Percentiles rank a stretch among this genome's conserved stretches.
Evolutionary conservation across 2,888 invertebrate genomes (phyloP).

Genomic region (Lycophotia porphyrea): DNA sequence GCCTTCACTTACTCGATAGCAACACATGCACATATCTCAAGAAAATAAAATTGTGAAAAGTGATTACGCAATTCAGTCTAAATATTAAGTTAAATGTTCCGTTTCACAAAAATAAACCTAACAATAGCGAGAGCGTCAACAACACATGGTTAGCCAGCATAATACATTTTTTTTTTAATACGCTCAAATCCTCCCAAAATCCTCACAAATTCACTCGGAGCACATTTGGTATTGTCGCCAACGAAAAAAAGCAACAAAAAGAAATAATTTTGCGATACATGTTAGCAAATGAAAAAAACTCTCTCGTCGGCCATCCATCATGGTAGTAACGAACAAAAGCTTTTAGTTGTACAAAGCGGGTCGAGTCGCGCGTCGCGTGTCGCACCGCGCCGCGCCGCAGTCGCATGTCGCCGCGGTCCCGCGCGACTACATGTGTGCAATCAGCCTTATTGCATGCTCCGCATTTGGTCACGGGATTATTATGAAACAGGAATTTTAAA

Average conservation of each 20-base stretch:
- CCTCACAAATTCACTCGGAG: conserved; percentile 50
- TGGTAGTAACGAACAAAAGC: conserved; percentile 71
- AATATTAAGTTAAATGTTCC: conserved; percentile 21
- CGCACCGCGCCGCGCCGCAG: conserved; percentile 8
- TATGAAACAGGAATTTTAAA: conserved; percentile 55
- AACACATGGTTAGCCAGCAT: conserved; percentile 10
- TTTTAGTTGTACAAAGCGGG: conserved; percentile 69
- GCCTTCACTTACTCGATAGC: not conserved
- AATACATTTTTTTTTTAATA: conserved; percentile 33
- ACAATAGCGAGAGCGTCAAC: not conserved
- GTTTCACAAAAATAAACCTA: conserved; percentile 19
- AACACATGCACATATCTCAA: not conserved
- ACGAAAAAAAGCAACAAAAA: conserved; percentile 62
- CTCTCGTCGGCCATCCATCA: conserved; percentile 73
- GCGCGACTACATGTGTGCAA: conserved; percentile 58
- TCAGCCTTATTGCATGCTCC: conserved; percentile 63
- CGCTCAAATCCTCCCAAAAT: conserved; percentile 41
- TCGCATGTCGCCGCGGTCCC: conserved; percentile 29
- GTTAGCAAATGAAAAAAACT: conserved; percentile 73
- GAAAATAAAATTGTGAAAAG: conserved; percentile 3
- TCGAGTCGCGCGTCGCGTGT: conserved; percentile 51
- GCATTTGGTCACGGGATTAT: conserved; percentile 48
- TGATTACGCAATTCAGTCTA: not conserved
- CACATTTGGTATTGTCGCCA: conserved; percentile 53
- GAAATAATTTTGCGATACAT: conserved; percentile 68